Percentiles rank a stretch among this genome's conserved stretches.
phyloP scores from a whole-genome alignment of 2,797 vertebrate genomes.

The Linurgus olivaceus region DNA sequence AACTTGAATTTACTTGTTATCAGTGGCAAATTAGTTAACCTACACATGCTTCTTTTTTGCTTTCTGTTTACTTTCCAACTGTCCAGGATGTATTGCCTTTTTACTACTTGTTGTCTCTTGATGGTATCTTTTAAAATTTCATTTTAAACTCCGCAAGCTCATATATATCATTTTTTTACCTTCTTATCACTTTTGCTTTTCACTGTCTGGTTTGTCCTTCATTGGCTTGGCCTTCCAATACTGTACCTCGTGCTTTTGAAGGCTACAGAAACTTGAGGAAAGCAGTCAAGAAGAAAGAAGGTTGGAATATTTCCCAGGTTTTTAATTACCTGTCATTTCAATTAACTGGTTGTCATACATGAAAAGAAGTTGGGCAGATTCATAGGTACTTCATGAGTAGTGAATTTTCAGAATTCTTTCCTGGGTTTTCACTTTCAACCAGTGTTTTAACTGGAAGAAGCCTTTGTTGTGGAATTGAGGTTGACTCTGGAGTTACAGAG shows the following conservation, averaged over 20 bases:
- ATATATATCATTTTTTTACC: slow-evolving; percentile 77
- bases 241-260: slow-evolving; percentile 84
- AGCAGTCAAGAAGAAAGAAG: slow-evolving; percentile 85
- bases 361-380: slow-evolving; percentile 60
- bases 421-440: not conserved
- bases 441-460: not conserved
- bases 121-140: slow-evolving; percentile 73
- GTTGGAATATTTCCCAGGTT: slow-evolving; percentile 85
- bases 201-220: slow-evolving; percentile 82
- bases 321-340: slow-evolving; percentile 77
- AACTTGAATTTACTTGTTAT: not conserved
- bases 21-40: slow-evolving; percentile 5
- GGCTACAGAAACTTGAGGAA: slow-evolving; percentile 90
- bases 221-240: slow-evolving; percentile 85
- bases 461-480: not conserved
- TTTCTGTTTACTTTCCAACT: slow-evolving; percentile 66
- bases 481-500: not conserved
- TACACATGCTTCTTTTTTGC: slow-evolving; percentile 40
- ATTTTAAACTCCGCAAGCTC: slow-evolving; percentile 76
- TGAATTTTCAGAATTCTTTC: not conserved
- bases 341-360: slow-evolving; percentile 74
- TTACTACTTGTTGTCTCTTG: slow-evolving; percentile 74
- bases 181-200: slow-evolving; percentile 79
- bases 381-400: not conserved
- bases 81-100: slow-evolving; percentile 75